phyloP scores from a whole-genome alignment of 2,797 vertebrate species.

The Tokudaia muenninki region DNA sequence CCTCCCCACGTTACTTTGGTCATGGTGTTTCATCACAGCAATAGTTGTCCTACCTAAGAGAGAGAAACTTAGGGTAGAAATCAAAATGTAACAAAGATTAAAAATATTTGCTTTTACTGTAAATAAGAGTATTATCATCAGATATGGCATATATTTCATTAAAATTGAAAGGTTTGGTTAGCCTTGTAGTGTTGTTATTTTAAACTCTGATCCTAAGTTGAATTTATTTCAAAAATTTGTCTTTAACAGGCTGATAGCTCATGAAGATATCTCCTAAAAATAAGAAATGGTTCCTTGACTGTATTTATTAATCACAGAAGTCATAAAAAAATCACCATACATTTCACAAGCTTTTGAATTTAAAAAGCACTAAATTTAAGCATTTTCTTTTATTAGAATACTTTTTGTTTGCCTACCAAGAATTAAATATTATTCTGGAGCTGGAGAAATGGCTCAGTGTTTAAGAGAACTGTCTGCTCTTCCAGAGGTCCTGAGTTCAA shows the following conservation, averaged over 20 bases:
- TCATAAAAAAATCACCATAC: not conserved
- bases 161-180: not conserved
- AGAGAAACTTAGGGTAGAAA: not conserved
- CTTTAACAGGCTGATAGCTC: not conserved
- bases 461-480: too few species aligned
- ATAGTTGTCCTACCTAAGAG: not conserved
- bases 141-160: not conserved
- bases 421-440: too few species aligned
- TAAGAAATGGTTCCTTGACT: not conserved
- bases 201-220: not conserved
- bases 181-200: not conserved
- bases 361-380: not conserved
- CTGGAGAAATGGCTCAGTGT: too few species aligned
- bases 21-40: not conserved
- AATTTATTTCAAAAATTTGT: conserved; percentile 1
- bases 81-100: not conserved
- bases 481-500: too few species aligned
- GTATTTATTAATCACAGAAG: not conserved
- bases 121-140: conserved; percentile 32
- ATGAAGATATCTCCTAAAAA: not conserved
- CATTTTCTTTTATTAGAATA: not conserved
- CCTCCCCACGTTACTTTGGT: not conserved
- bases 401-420: not conserved
- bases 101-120: conserved; percentile 13
- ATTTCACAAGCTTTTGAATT: conserved; percentile 35